Base-by-base conservation (phyloP, 2,797 vertebrate genomes). In the Onychomys arenicola region DNA sequence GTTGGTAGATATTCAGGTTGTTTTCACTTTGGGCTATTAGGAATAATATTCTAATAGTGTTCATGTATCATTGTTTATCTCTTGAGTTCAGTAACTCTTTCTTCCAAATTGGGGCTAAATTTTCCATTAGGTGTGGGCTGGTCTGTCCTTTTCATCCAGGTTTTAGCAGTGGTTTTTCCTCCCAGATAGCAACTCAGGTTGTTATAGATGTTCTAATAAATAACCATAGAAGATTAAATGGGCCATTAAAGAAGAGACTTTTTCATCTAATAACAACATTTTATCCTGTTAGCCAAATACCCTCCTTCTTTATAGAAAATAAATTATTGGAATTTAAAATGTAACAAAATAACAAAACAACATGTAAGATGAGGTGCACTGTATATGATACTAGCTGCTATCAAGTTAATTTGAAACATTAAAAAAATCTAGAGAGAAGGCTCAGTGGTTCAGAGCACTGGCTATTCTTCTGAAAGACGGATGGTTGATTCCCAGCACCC, bases 211-310 rank as follows among this genome's bases (percentile, higher is more conserved):
- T 75, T 90, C 67, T 92, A 84, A 86, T 92, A 90, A 94, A 90
- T 96, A 93, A 80, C 75, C 43, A 12, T 32, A 1, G 59, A 94
- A 37, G 25, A 77, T 86, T 93, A 82, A 88, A 69, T 91, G 40
- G 29, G 32, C 71, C 75, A 92, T 52, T 73, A 43, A 90, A 83
- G 77, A 93, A 95, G 84, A 93, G 19, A 1, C 21, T 82, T 71
- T 65, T 76, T 94, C 77, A 96, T 91, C 59, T 93, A 97, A 65
- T 96, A 93, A 34, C 11, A 80, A 85, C 34, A 63, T 94, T 95
- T 96, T 88, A 85, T 77, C 78, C 73, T 67, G 23, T 92, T 95
- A 80, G 87, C 77, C 85, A 94, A 90, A 89, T 92, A 57, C 25
- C 65, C 76, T 95, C 78, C 59, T 65, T 91, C 95, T 78, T 91